These are phyloP conservation scores for Petrosia ficiformis DNA, from an alignment of 37 sponge, comb jelly and placozoan species.

Conservation along the genomic window DNA sequence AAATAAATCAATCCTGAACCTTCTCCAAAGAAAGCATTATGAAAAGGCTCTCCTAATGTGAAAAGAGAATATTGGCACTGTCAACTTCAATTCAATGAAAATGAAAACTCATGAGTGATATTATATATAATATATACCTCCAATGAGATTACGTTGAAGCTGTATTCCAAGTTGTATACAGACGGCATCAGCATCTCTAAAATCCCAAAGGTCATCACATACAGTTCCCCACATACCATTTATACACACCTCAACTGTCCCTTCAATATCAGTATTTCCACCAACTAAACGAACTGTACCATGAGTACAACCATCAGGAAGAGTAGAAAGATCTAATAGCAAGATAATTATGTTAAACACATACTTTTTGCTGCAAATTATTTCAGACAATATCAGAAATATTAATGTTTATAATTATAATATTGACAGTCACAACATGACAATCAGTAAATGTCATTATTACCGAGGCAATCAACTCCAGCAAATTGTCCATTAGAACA, in stretches of 20 bases:
- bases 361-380: no score
- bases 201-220: conserved; percentile 21
- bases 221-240: conserved; percentile 34
- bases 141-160: not conserved
- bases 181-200: conserved; percentile 26
- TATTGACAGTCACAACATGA: not conserved
- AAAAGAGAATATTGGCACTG: no score
- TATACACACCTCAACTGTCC: conserved; percentile 32
- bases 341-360: no score
- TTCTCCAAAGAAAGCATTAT: no score
- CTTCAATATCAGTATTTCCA: not conserved
- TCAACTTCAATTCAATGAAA: not conserved
- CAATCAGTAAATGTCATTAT: no score
- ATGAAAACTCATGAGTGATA: no score
- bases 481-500: no score
- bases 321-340: not conserved
- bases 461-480: not conserved
- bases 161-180: conserved; percentile 27
- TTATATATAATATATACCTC: no score
- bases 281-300: conserved; percentile 19
- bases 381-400: no score
- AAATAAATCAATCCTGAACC: not conserved
- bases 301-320: not conserved
- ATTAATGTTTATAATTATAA: not conserved
- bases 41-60: no score